Evolutionary conservation across 2,888 invertebrate genomes (phyloP), one percentile per base, ranked within the genome.

Genomic region (Sabatieria punctata): DNA sequence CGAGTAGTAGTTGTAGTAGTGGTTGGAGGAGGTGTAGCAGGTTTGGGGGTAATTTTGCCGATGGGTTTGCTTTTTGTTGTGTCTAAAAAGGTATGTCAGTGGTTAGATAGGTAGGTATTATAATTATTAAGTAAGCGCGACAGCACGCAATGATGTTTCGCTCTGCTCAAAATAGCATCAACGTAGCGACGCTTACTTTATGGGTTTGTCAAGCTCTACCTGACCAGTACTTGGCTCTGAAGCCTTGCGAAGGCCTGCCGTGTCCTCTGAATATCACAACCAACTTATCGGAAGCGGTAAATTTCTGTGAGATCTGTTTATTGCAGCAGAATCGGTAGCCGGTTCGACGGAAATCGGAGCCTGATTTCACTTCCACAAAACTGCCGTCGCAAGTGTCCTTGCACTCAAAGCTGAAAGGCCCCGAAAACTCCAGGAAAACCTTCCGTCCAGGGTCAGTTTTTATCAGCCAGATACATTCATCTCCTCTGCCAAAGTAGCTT

Each of bases 301-400:
- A 59, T 25, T 47, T 37, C 18, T 52, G 47, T 8, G 39, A 45
- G 0, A 61, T 61, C 2, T 50, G 48, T 1, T 51, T 40, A 4
- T 58, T 53, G 43, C 63, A 63, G 45, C 63, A 63, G 38, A 55
- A 60, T 47, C 61, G 49, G 6, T 58, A 57, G 26, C 63, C 63
- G n/a, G 62, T 61, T 1, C 56, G 26, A 6, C 60, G 43, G 36
- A 57, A 57, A 46, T 63, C 59, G 13, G 52, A 52, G 6, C 57
- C 55, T 33, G 54, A 51, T 47, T 63, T 64, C 6, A 63, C 46
- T 50, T 63, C 63, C 1, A 64, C 57, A 45, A 54, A 64, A 1
- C 59, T 58, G 42, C 55, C 56, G 42, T 61, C 62, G 42, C 63
- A 63, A 1, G 63, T 57, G 33, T 60, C 60, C 43, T 57, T 56